Conservation (phyloP, 2,113 vertebrate genomes). For the Isurus oxyrinchus region DNA sequence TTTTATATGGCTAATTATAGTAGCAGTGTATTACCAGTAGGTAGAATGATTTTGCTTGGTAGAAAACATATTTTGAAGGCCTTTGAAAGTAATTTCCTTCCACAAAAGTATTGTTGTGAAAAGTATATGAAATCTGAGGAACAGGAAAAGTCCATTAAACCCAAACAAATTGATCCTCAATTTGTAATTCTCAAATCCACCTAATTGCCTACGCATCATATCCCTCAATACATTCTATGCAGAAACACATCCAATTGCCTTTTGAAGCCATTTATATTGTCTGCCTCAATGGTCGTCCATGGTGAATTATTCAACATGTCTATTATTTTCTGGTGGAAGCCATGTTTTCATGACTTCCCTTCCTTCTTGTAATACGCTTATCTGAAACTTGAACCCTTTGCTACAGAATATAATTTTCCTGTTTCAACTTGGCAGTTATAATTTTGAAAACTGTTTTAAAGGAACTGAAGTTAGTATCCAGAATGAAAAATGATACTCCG, state of each 20-base stretch:
- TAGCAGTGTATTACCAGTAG: neutral
- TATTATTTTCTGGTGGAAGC: neutral
- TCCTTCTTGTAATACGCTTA: neutral
- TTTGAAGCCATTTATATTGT: neutral
- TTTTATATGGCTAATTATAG: neutral
- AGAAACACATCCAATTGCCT: neutral
- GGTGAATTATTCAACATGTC: neutral
- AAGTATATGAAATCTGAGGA: neutral
- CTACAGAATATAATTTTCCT: neutral
- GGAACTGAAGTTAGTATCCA: neutral
- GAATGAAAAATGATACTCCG: neutral
- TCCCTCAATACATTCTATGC: neutral
- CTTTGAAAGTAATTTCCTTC: neutral
- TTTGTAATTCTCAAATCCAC: neutral
- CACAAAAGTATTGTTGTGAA: neutral
- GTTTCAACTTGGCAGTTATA: neutral
- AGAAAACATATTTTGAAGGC: neutral
- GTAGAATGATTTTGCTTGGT: neutral
- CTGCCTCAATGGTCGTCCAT: neutral
- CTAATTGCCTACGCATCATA: neutral
- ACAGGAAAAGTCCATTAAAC: neutral
- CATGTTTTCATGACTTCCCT: neutral
- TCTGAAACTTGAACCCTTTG: neutral
- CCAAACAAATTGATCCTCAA: neutral
- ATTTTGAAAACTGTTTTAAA: neutral